Evolutionary conservation across 2,888 invertebrate species (phyloP), one percentile per base, ranked within the genome.

Genomic region (Xylota sylvarum): DNA sequence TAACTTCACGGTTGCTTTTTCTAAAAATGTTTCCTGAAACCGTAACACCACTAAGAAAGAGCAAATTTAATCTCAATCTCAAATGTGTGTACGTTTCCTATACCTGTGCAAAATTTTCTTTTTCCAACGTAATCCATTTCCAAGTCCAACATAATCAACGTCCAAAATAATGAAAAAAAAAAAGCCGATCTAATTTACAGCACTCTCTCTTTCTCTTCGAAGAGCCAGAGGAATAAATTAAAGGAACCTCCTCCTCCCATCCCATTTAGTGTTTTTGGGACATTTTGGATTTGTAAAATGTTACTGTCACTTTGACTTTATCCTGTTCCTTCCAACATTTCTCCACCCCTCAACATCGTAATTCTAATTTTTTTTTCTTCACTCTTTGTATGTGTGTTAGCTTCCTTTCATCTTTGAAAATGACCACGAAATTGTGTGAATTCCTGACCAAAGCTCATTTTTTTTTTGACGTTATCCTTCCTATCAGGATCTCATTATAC

Each of bases 401-500:
- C 10, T 23, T 65, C 27, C 64, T 43, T 77, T 81, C 72, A 76
- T 80, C 76, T 85, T 85, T 60, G 19, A 19, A 79, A 79, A 62
- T 79, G 69, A 76, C 79, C 73, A 84, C 70, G 12, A 79, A 72
- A 65, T 70, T 70, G 55, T 72, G 52, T 72, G 35, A 74, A 79
- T 56, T 56, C 64, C 48, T 74, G 74, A 60, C 80, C 70, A 67
- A 62, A 72, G 76, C 32, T 67, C 12, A 5, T 62, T 62, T 56
- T 62, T 62, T 56, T 35, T 52, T 60, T 50, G 32, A 30, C 62
- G 23, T 73, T 80, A 65, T 80, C 72, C 64, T 48, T 43, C 46
- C 30, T 43, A 84, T 73, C 48, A 74, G 74, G 64, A 84, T 84
- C 64, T 84, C 79, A 65, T 84, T 84, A 74, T 74, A 70, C 46